A percentile compares a stretch with the other conserved stretches of the same genome.
phyloP scores from a whole-genome alignment of 2,888 invertebrate genomes.

The Girardia tigrina region DNA sequence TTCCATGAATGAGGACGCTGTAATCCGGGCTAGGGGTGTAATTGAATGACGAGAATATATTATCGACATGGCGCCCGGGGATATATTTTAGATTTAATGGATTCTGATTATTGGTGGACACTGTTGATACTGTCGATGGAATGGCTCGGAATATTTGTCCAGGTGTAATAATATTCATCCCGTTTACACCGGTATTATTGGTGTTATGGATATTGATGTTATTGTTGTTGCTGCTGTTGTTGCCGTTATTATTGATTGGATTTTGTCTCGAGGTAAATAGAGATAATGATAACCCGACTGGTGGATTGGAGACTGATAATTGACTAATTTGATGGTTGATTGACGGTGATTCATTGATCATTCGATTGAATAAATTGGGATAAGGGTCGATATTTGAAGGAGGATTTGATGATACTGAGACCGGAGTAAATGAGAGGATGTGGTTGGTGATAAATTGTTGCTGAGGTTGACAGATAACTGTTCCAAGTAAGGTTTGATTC shows the following conservation, averaged over 20 bases:
- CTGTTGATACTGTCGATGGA: background rate
- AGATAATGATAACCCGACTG: too few species aligned
- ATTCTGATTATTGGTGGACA: background rate
- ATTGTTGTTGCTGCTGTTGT: background rate
- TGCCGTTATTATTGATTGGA: background rate
- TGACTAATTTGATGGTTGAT: background rate
- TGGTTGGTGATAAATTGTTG: too few species aligned
- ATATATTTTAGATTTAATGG: background rate
- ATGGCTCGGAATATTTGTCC: too few species aligned
- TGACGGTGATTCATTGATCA: background rate
- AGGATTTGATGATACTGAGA: too few species aligned
- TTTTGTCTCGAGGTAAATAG: background rate
- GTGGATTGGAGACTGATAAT: background rate
- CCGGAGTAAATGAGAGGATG: too few species aligned
- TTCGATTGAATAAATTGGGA: background rate
- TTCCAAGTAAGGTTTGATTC: too few species aligned
- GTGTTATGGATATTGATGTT: background rate
- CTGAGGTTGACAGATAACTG: too few species aligned
- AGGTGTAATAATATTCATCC: too few species aligned
- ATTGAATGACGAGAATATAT: constrained; percentile 18
- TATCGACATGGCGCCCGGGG: background rate
- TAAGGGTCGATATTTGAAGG: too few species aligned
- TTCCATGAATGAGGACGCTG: constrained; percentile 76
- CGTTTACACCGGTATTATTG: background rate
- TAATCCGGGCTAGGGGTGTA: constrained; percentile 43